phyloP scores from a whole-genome alignment of 2,797 vertebrate species.

The Peromyscus eremicus region DNA sequence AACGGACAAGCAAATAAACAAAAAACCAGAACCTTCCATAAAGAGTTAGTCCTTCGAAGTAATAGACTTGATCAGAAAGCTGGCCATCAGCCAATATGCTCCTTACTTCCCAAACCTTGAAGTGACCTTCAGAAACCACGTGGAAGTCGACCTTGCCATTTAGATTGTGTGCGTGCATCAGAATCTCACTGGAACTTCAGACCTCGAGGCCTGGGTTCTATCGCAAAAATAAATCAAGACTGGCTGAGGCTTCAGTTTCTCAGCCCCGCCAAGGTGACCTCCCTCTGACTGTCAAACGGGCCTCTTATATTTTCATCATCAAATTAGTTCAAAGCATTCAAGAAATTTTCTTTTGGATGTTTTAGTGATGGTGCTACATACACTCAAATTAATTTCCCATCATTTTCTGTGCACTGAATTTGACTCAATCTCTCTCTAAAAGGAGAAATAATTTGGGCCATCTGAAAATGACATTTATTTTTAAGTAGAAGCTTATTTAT shows the following conservation, averaged over 20 bases:
- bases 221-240: background rate
- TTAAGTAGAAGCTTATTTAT: conserved; percentile 72
- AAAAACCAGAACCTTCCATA: background rate
- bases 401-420: conserved; percentile 45
- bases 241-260: conserved; percentile 1
- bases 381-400: conserved; percentile 52
- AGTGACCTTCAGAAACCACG: conserved; percentile 29
- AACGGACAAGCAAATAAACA: background rate
- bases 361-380: conserved; percentile 10
- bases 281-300: conserved; percentile 1
- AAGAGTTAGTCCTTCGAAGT: conserved; percentile 16
- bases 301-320: conserved; percentile 33
- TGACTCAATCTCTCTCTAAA: conserved; percentile 48
- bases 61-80: conserved; percentile 29
- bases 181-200: background rate
- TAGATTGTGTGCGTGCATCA: fast-evolving
- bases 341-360: conserved; percentile 35
- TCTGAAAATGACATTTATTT: conserved; percentile 65
- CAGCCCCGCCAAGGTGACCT: background rate
- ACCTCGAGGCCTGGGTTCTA: background rate
- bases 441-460: conserved; percentile 63
- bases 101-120: conserved; percentile 20
- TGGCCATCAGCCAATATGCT: background rate
- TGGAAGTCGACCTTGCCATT: background rate
- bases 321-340: conserved; percentile 58